Evolutionary conservation across 2,797 vertebrate genomes (phyloP).

Genomic region (Hyperoplus immaculatus): DNA sequence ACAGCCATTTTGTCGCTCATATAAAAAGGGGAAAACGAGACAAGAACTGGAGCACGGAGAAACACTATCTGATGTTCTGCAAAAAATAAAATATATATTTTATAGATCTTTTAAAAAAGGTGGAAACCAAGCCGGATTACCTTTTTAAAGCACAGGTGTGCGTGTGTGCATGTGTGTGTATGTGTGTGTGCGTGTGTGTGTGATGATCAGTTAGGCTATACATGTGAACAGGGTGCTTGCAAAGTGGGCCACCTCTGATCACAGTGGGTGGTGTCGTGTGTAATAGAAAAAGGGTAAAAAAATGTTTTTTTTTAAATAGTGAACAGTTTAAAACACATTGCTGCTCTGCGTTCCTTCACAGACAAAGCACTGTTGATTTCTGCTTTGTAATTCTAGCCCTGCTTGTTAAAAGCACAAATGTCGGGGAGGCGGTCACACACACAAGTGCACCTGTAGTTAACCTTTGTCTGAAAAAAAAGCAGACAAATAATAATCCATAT

Average conservation of each 20-base stretch:
- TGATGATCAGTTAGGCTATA: not conserved
- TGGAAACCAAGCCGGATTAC: not conserved
- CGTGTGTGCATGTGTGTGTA: not conserved
- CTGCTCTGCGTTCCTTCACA: constrained; percentile 11
- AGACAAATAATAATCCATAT: constrained; percentile 59
- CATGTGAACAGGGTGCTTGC: not conserved
- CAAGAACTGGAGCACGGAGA: not conserved
- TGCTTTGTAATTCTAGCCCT: constrained; percentile 11
- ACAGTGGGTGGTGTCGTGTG: constrained; percentile 9
- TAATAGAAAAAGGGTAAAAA: not conserved
- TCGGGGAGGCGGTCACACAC: constrained; percentile 32
- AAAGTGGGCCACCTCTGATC: not conserved
- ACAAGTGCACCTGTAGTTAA: constrained; percentile 56
- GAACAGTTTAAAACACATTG: constrained; percentile 12
- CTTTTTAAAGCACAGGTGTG: constrained; percentile 5
- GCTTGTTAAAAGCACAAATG: constrained; percentile 48
- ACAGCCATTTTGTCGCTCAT: not conserved
- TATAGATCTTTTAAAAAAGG: not conserved
- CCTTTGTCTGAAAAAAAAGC: constrained; percentile 54
- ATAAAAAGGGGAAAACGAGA: constrained; percentile 14
- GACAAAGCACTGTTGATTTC: constrained; percentile 11
- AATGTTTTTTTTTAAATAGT: not conserved
- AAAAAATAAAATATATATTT: not conserved
- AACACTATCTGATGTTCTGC: not conserved
- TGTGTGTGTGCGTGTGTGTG: too few species aligned